Conservation (phyloP, 2,113 vertebrate genomes). For the Tringa solitaria region DNA sequence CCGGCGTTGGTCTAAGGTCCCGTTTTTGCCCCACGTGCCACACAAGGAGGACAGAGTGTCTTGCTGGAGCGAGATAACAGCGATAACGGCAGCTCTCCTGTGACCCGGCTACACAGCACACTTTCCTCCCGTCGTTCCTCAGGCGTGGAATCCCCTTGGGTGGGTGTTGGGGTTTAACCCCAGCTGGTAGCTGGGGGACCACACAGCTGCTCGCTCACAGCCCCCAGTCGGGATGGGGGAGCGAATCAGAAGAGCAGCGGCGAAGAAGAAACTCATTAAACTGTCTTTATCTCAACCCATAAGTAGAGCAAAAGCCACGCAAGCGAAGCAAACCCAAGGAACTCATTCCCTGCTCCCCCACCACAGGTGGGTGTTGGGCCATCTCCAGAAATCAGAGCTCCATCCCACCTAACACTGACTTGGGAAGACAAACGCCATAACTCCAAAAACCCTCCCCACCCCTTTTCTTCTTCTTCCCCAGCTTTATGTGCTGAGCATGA, state of each 20-base stretch:
- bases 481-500: background rate
- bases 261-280: background rate
- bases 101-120: background rate
- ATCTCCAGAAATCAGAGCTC: background rate
- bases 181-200: background rate
- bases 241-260: background rate
- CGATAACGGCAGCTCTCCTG: background rate
- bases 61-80: background rate
- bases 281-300: too few species aligned
- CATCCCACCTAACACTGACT: background rate
- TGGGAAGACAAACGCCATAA: background rate
- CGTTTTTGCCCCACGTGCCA: background rate
- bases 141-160: rapidly evolving
- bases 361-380: background rate
- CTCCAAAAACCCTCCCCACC: background rate
- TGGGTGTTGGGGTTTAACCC: background rate
- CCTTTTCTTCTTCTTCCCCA: background rate
- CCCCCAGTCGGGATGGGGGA: background rate
- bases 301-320: background rate
- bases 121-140: rapidly evolving
- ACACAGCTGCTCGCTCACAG: background rate
- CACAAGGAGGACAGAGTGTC: background rate
- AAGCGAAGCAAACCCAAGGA: background rate
- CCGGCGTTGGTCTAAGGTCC: background rate
- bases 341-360: background rate